Evolutionary conservation across 2,888 invertebrate genomes (phyloP).

Genomic region (Dastarcus helophoroides): DNA sequence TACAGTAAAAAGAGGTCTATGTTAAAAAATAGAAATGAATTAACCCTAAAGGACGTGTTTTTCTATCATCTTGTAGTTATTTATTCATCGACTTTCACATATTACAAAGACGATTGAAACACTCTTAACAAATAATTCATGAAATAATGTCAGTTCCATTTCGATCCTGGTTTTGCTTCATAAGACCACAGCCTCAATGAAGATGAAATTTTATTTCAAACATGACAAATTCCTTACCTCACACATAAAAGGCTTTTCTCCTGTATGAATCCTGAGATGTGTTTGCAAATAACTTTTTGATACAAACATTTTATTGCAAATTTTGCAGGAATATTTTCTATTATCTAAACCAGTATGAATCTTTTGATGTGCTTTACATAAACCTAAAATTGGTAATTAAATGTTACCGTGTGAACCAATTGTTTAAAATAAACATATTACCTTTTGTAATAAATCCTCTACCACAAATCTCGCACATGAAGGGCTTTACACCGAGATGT

Average conservation of each 20-base stretch:
- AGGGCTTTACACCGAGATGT: constrained; percentile 49
- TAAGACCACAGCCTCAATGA: not conserved
- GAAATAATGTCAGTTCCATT: too few species aligned
- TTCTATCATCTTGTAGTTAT: not conserved
- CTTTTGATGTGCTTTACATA: constrained; percentile 47
- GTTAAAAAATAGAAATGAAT: too few species aligned
- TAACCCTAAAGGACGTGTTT: too few species aligned
- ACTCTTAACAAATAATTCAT: not conserved
- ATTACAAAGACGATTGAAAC: not conserved
- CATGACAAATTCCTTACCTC: constrained; percentile 39
- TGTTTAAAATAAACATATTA: constrained; percentile 13
- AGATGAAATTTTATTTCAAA: too few species aligned
- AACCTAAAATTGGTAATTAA: constrained; percentile 25
- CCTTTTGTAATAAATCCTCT: constrained; percentile 48
- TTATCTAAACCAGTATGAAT: constrained; percentile 48
- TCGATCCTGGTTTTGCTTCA: not conserved
- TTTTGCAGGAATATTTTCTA: constrained; percentile 45
- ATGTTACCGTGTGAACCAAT: constrained; percentile 1
- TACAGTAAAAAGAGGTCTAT: too few species aligned
- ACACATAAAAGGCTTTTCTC: constrained; percentile 48
- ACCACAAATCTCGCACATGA: constrained; percentile 46
- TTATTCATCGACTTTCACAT: not conserved
- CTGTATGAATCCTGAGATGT: constrained; percentile 47
- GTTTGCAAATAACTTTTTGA: constrained; percentile 50
- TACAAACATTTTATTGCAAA: constrained; percentile 49